Conservation (phyloP, 2,888 invertebrate species). For the Pteria penguin region DNA sequence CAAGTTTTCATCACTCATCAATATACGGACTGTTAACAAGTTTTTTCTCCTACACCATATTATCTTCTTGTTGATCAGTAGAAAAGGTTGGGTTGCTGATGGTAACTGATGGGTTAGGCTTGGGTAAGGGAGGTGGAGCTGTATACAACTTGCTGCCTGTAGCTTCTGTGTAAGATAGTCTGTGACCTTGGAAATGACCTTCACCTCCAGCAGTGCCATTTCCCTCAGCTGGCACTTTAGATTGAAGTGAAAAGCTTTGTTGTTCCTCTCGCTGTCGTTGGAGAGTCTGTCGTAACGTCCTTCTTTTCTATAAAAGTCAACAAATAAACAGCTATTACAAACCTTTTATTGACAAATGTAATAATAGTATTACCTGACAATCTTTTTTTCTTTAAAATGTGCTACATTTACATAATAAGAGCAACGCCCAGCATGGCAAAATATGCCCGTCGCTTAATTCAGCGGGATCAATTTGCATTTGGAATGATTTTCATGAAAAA, state of each 20-base stretch:
- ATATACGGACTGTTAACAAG: background rate
- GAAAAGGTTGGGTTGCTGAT: conserved; percentile 60
- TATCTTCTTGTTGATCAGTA: conserved; percentile 38
- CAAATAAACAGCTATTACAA: background rate
- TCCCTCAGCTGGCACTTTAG: conserved; percentile 26
- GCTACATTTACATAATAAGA: too few species aligned
- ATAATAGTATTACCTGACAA: too few species aligned
- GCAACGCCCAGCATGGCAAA: too few species aligned
- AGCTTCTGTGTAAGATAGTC: conserved; percentile 59
- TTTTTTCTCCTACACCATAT: conserved; percentile 27
- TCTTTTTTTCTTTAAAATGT: too few species aligned
- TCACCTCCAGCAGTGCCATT: conserved; percentile 26
- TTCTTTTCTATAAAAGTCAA: conserved; percentile 88
- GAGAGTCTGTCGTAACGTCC: conserved; percentile 89
- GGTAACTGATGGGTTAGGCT: conserved; percentile 53
- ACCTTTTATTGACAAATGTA: too few species aligned
- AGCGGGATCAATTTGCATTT: too few species aligned
- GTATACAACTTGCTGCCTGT: conserved; percentile 57
- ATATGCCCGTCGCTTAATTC: too few species aligned
- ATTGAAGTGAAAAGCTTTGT: conserved; percentile 23
- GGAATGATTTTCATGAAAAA: too few species aligned
- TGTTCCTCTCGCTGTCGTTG: conserved; percentile 70
- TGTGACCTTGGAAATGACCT: conserved; percentile 47
- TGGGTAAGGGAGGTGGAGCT: conserved; percentile 41
- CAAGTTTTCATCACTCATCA: too few species aligned